Evolutionary conservation across 2,888 invertebrate genomes (phyloP), one percentile per base, ranked within the genome.

Genomic region (Elaeidobius kamerunicus): DNA sequence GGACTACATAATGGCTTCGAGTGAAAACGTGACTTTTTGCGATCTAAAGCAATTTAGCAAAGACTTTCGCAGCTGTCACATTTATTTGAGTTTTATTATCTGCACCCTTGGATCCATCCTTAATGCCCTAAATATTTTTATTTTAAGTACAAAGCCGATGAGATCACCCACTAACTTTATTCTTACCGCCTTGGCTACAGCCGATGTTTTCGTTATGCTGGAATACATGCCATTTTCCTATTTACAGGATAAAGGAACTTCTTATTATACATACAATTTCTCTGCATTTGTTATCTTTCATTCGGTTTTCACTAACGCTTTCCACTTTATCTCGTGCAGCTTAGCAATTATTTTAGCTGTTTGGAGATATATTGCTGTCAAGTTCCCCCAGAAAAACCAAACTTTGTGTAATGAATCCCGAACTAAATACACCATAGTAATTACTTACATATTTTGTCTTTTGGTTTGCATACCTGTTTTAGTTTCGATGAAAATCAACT

Each of bases 131-230:
- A 96, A 94, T 74, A 88, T 95, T 58, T 85, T 88, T 30, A 91
- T 95, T n/a, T 78, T 96, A 45, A 88, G 92, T n/a, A 82, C 91
- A 9, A 84, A 86, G 18, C 91, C 92, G 72, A 94, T 95, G 93
- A 77, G 81, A 59, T 90, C 91, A 43, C 86, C 95, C 3, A 94
- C 93, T 19, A 96, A 96, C 75, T 85, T 87, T 44, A 92, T 96
- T 52, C 81, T 96, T 40, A 92, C 91, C 0, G 90, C 88, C 2
- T 77, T 91, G 19, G 96, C 96, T 0, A 85, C 94, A 7, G 92
- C 94, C 15, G 95, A 96, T 70, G 80, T 95, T 23, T 79, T 92
- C n/a, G 94, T 95, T 15, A 95, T 95, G 86, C 78, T 95, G 65
- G 92, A 92, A 64, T 96, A 95, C 72, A 88, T 96, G 61, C 94